Base-by-base conservation (phyloP, 2,888 invertebrate species). In the Amorpha juglandis region DNA sequence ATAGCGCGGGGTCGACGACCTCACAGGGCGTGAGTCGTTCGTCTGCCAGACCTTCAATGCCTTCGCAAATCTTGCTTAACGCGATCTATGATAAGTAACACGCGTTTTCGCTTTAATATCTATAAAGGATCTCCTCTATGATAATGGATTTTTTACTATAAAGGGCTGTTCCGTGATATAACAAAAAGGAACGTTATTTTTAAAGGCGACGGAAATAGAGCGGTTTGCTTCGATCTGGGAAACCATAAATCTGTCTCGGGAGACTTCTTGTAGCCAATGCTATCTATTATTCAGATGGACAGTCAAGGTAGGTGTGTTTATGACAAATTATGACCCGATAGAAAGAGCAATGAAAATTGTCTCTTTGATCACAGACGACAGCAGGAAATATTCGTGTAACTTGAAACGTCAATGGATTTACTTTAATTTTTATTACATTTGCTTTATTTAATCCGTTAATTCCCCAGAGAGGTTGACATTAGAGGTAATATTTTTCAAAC, bases 1-100 rank as follows among this genome's bases (percentile, higher is more conserved):
- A 84, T 80, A 82, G 80, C 73, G 81, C 74, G 83, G 71, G 91
- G 90, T 89, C 90, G 77, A 82, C 79, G 90, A 90, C 87, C 92
- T 78, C 83, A 74, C 63, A 70, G 74, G 73, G 74, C 75, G 80
- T 76, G 77, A 74, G 75, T 70, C 76, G 80, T 76, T 70, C 77
- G 80, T 75, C 76, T 80, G 69, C 77, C 76, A 74, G 76, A 77
- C 79, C 84, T 82, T 80, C 81, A 84, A 80, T 82, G 82, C 81
- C 81, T 82, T 78, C 81, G 82, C 80, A 79, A 81, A 84, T 82
- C 84, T 83, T 84, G 83, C 78, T 84, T 84, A 87, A 79, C 83
- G 77, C 81, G 78, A 84, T 84, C 82, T 81, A 80, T 78, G 83
- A 79, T 80, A 85, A 82, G 84, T 79, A 82, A 81, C 80, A 78